Evolutionary conservation across 2,888 invertebrate genomes (phyloP), one percentile per base, ranked within the genome.

Genomic region (Trichopria drosophilae): DNA sequence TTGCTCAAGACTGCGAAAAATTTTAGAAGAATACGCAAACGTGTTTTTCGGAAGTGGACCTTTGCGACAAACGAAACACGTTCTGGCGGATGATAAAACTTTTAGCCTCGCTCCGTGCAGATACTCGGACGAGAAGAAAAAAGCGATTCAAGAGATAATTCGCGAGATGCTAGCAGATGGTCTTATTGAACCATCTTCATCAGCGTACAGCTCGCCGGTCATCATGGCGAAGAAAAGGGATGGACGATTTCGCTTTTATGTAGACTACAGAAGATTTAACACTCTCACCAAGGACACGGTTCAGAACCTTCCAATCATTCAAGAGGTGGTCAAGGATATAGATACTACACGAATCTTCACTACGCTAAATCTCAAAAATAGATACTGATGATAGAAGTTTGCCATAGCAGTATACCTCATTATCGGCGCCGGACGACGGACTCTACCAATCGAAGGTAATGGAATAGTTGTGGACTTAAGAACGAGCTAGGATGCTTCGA

Each of bases 311-410:
- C 63, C 63, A 1, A 23, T 55, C 3, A 61, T 65, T 3, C 58
- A 55, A 2, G 61, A 59, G 1, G 36, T 60, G 1, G 31, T 65
- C 0, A 54, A 59, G 13, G 59, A 56, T 13, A 39, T 67, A 1
- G 61, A 63, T 1, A 40, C 24, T 3, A 64, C 67, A 0, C 41
- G 26, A 19, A 47, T 65, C 6, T 67, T 67, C 31, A 50, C 63
- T 4, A 64, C 62, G 9, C 39, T 69, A 3, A 66, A 68, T 18
- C 42, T 66, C 3, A 58, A 58, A 15, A 55, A 57, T 29, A 65
- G 67, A 3, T 69, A 66, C 37, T 69, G 67, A 66, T 67, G 66
- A 35, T 44, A 68, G 2, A 61, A 59, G 2, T 49, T 69, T 53
- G 56, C 55, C n/a, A 0, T 58, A 53, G 12, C 45, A 43, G 22